Evolutionary conservation across 2,888 invertebrate species (phyloP).

Genomic region (Drosophila engyochracea): DNA sequence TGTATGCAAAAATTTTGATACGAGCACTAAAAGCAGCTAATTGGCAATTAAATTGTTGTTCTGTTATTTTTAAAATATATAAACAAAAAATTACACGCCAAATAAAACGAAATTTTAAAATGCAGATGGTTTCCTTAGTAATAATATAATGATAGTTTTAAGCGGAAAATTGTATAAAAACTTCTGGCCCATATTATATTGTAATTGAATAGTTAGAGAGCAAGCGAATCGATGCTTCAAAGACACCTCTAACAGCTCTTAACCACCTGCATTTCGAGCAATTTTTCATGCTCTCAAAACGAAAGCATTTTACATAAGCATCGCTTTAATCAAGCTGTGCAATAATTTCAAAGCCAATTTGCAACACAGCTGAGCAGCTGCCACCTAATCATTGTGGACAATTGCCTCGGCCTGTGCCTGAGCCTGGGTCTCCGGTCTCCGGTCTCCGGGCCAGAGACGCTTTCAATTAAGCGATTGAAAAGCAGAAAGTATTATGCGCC

Average conservation of each 20-base stretch:
- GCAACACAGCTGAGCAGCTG: conserved; percentile 42
- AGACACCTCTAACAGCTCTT: not conserved
- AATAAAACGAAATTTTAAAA: not conserved
- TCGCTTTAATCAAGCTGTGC: conserved; percentile 2
- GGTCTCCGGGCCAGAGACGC: conserved; percentile 25
- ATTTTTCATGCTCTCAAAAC: conserved; percentile 8
- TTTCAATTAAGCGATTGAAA: conserved; percentile 68
- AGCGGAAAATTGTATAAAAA: not conserved
- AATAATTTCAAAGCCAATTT: conserved; percentile 27
- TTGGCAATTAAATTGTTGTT: not conserved
- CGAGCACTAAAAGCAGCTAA: not conserved
- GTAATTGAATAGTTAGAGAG: not conserved
- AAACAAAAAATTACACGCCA: not conserved
- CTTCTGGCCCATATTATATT: not conserved
- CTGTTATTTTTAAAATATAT: not conserved
- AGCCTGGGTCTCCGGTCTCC: conserved; percentile 3
- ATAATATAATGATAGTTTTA: not conserved
- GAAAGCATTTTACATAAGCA: conserved; percentile 14
- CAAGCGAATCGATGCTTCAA: not conserved
- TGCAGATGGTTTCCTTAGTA: not conserved
- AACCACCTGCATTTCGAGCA: not conserved
- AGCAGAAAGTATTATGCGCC: conserved; percentile 49
- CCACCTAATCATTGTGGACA: conserved; percentile 46
- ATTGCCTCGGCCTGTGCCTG: conserved; percentile 20
- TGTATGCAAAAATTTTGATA: not conserved